Evolutionary conservation across 2,888 invertebrate species (phyloP).

Genomic region (Dione vanillae): DNA sequence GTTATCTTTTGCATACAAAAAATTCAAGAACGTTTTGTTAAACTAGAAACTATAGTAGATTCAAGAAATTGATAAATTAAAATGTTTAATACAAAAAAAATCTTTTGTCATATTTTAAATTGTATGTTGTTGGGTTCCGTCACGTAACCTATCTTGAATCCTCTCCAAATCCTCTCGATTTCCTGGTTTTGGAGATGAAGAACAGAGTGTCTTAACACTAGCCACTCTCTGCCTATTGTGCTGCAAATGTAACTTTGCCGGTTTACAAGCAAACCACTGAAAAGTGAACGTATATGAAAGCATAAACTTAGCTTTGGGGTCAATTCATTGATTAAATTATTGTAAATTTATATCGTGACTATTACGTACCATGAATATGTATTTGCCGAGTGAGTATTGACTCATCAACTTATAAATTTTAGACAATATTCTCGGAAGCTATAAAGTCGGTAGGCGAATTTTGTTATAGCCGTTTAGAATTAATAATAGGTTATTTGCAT

Average conservation of each 20-base stretch:
- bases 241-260: too few relatives aligned
- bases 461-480: constrained; percentile 27
- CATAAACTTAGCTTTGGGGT: too few relatives aligned
- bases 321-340: background rate
- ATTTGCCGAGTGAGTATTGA: constrained; percentile 14
- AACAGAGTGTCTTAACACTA: background rate
- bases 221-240: background rate
- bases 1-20: background rate
- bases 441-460: constrained; percentile 33
- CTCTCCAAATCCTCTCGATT: too few relatives aligned
- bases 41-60: background rate
- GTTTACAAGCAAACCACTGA: too few relatives aligned
- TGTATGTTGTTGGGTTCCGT: background rate
- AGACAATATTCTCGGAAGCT: constrained; percentile 29
- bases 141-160: background rate
- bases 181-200: background rate
- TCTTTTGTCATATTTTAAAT: background rate
- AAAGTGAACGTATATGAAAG: too few relatives aligned
- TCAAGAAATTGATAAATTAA: too few relatives aligned
- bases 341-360: constrained; percentile 1
- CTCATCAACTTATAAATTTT: constrained; percentile 29
- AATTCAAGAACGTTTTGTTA: background rate
- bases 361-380: background rate
- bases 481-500: constrained; percentile 33
- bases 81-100: too few relatives aligned